Evolutionary conservation across 2,113 vertebrate genomes (phyloP).

Genomic region (Camelus bactrianus): DNA sequence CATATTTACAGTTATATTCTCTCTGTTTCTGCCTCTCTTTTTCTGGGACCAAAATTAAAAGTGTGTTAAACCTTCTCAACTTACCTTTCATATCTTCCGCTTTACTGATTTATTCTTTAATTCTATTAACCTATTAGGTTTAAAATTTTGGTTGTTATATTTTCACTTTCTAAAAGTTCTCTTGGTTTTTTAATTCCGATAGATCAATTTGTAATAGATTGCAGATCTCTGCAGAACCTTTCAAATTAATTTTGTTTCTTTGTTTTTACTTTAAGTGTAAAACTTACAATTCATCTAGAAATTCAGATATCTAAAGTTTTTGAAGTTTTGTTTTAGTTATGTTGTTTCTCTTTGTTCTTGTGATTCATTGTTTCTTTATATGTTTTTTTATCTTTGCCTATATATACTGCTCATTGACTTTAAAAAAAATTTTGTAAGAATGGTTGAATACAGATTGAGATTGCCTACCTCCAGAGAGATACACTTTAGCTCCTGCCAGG

Average conservation of each 20-base stretch:
- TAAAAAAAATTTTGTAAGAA: not conserved
- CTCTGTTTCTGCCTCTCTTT: not conserved
- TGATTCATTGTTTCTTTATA: conserved; percentile 26
- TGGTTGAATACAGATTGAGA: not conserved
- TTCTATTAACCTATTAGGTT: not conserved
- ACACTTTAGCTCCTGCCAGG: not conserved
- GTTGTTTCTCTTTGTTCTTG: not conserved
- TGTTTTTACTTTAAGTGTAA: conserved; percentile 1
- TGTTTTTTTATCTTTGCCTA: conserved; percentile 40
- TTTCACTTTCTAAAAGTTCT: conserved; percentile 5
- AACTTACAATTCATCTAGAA: conserved; percentile 19
- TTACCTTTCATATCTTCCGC: not conserved
- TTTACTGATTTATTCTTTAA: not conserved
- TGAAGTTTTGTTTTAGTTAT: not conserved
- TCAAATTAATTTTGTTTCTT: not conserved
- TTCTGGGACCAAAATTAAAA: conserved; percentile 22
- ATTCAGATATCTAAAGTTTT: conserved; percentile 19
- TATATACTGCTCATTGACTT: not conserved
- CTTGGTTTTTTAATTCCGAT: not conserved
- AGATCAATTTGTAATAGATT: not conserved
- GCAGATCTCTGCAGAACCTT: not conserved
- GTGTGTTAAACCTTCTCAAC: not conserved
- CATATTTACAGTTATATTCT: not conserved
- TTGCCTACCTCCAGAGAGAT: not conserved
- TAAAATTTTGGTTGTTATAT: not conserved